phyloP scores from a whole-genome alignment of 2,888 invertebrate species.

The Andrena chrysosceles region DNA sequence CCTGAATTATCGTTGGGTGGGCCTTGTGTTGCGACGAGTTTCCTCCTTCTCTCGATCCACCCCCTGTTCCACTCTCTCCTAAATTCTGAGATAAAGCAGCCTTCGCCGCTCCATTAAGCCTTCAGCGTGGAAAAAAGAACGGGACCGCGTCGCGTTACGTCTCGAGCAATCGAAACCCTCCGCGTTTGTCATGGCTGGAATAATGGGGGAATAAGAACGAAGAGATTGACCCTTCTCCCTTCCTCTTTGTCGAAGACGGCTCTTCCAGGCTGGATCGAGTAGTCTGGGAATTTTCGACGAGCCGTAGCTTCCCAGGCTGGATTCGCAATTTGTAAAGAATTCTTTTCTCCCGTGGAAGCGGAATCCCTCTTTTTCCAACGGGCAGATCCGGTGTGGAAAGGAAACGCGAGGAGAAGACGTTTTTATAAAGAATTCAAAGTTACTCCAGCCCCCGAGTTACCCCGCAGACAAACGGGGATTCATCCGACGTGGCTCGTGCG shows the following conservation, averaged over 20 bases:
- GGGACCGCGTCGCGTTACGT: conserved; percentile 38
- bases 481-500: conserved; percentile 25
- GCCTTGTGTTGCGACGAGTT: conserved; percentile 1
- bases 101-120: conserved; percentile 58
- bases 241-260: too few species aligned
- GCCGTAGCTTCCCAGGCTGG: not conserved
- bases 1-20: conserved; percentile 54
- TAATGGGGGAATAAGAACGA: conserved; percentile 1
- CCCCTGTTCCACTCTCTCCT: conserved; percentile 22
- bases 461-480: conserved; percentile 38
- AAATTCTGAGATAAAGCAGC: conserved; percentile 59
- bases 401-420: conserved; percentile 8
- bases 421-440: conserved; percentile 51
- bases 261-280: not conserved
- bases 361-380: not conserved
- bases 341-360: not conserved
- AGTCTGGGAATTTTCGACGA: conserved; percentile 5
- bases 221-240: not conserved
- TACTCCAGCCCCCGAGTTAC: conserved; percentile 34
- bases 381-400: not conserved
- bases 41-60: conserved; percentile 11
- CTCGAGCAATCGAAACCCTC: conserved; percentile 24
- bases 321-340: conserved; percentile 25
- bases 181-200: not conserved
- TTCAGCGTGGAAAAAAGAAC: conserved; percentile 14